Evolutionary conservation across 2,113 vertebrate species (phyloP).

Genomic region (Corvus cornix): DNA sequence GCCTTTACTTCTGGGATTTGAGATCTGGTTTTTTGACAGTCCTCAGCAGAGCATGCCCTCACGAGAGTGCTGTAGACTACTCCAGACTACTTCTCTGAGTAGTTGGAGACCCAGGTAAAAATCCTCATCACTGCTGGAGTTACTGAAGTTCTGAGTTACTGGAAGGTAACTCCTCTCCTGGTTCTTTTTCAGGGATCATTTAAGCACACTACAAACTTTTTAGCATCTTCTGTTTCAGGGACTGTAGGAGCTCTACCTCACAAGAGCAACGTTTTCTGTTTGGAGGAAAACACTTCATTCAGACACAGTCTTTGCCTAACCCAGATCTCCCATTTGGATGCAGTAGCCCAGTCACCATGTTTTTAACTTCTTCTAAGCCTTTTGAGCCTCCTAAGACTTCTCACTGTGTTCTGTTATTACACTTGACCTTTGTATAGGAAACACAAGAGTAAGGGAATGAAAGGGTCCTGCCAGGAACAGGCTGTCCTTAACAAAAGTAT

Average conservation of each 20-base stretch:
- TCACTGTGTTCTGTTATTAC: neutral
- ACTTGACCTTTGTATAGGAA: neutral
- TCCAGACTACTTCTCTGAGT: neutral
- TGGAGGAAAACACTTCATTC: neutral
- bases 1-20: neutral
- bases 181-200: neutral
- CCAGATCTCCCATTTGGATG: neutral
- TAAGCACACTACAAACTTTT: neutral
- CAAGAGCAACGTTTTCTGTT: neutral
- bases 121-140: neutral
- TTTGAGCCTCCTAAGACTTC: neutral
- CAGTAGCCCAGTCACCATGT: neutral
- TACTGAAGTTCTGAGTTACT: neutral
- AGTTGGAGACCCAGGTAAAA: neutral
- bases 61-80: neutral
- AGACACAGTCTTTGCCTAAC: neutral
- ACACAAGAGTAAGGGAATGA: neutral
- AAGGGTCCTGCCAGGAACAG: neutral
- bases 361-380: neutral
- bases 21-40: neutral
- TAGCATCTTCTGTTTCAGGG: neutral
- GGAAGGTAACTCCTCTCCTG: neutral
- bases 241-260: neutral
- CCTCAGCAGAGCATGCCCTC: neutral
- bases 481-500: neutral